Evolutionary conservation across 1,140 invertebrate species (phyloP).

Genomic region (Calycopis cecrops): DNA sequence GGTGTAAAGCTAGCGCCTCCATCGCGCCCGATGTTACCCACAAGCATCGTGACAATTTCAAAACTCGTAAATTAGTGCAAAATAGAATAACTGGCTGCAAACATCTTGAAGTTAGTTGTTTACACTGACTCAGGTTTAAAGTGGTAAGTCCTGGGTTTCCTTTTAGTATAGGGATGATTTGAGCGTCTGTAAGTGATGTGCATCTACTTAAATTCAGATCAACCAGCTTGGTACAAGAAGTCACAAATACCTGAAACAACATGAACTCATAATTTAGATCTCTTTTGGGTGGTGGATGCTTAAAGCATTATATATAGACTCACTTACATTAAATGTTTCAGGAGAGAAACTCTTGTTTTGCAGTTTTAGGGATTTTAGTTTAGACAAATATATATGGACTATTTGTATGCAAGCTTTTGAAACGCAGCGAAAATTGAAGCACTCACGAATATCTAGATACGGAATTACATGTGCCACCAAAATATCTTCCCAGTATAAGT

Average conservation of each 20-base stretch:
- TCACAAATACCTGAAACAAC: slow-evolving; percentile 53
- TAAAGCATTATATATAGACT: background rate
- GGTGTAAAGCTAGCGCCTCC: slow-evolving; percentile 75
- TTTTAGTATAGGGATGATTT: slow-evolving; percentile 70
- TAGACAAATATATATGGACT: slow-evolving; percentile 64
- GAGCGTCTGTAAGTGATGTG: slow-evolving; percentile 61
- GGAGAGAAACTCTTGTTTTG: slow-evolving; percentile 64
- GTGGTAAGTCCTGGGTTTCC: slow-evolving; percentile 65
- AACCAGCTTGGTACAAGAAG: slow-evolving; percentile 64
- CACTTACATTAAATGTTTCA: slow-evolving; percentile 58
- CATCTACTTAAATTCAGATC: slow-evolving; percentile 73
- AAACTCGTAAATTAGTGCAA: slow-evolving; percentile 69
- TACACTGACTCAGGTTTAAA: slow-evolving; percentile 75
- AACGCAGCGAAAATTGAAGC: slow-evolving; percentile 75
- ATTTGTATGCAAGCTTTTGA: slow-evolving; percentile 69
- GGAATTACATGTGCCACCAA: slow-evolving; percentile 70
- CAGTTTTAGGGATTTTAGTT: slow-evolving; percentile 58
- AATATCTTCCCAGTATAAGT: slow-evolving; percentile 77
- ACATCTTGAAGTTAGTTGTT: slow-evolving; percentile 73
- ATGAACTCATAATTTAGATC: background rate
- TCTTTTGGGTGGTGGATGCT: background rate
- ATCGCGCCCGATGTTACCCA: slow-evolving; percentile 76
- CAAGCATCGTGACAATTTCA: slow-evolving; percentile 73
- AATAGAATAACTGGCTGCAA: slow-evolving; percentile 76
- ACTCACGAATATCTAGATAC: slow-evolving; percentile 70